Evolutionary conservation across 2,888 invertebrate species (phyloP), one percentile per base, ranked within the genome.

Genomic region (Chrysolina haemoptera): DNA sequence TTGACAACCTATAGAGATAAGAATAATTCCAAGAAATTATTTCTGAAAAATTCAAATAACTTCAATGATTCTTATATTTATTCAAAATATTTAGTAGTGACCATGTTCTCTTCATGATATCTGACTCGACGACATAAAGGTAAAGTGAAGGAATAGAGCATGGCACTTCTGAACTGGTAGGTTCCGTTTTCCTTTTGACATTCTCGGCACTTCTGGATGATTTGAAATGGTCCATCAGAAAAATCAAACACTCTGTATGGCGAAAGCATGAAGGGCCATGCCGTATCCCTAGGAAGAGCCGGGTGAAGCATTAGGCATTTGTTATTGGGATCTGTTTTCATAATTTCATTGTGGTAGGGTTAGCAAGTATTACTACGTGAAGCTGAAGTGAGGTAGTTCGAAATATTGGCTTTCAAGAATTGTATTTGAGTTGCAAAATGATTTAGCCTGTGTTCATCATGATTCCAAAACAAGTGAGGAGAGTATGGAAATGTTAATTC

Each of bases 181-280:
- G 85, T 87, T 87, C 87, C 87, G 88, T 85, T 85, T 85, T 84
- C 85, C 82, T 78, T 78, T 79, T 77, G 73, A 74, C 67, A 68
- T 65, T 75, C 76, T 70, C 65, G 64, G 66, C 59, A 50, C 35
- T 64, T 77, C 72, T 79, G 81, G 83, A 84, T 76, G 82, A 83
- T 83, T 84, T 84, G 84, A 82, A 84, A 85, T 83, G 83, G 83
- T 82, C 48, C 73, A 73, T 70, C 76, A 62, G 70, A 63, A 70
- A 74, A 75, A 73, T 40, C 64, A 73, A 73, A 66, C 73, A 75
- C 41, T 53, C 63, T 73, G 65, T 68, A 12, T 69, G 66, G 73
- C 75, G n/a, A 73, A 84, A 85, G 86, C 87, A 87, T 86, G 88
- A 88, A 88, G 87, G 84, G 88, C 88, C 88, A 88, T 87, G 86